Percentiles rank a stretch among this genome's conserved stretches.
phyloP scores from a whole-genome alignment of 2,797 vertebrate species.

The Eleutherodactylus coqui region DNA sequence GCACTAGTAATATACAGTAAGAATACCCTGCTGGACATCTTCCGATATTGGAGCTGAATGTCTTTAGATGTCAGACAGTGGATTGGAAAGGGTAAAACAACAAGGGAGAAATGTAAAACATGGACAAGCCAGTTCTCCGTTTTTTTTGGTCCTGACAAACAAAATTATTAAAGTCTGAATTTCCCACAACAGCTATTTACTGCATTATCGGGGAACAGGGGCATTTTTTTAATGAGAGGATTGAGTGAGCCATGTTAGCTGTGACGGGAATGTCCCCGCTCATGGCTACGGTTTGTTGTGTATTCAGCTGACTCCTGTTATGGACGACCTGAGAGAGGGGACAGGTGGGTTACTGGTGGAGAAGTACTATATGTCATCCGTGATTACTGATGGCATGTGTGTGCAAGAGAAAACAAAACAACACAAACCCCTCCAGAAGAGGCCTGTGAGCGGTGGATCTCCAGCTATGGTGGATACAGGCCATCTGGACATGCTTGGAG shows the following conservation, averaged over 20 bases:
- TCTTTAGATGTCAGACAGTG: no score
- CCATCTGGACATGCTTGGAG: background rate
- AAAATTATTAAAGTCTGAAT: background rate
- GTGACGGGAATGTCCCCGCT: background rate
- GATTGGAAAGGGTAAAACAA: no score
- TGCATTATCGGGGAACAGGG: background rate
- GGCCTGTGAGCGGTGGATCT: background rate
- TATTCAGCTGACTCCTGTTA: constrained; percentile 36
- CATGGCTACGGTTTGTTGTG: background rate
- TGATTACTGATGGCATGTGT: background rate
- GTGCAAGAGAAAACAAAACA: background rate
- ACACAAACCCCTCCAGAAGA: background rate
- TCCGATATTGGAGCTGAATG: no score
- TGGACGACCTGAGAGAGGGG: background rate
- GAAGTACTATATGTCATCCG: background rate
- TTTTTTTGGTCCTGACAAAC: background rate
- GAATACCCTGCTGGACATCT: no score
- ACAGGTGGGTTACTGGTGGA: background rate
- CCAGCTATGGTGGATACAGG: background rate
- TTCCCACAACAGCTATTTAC: background rate
- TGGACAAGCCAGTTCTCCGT: background rate
- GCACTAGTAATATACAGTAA: no score
- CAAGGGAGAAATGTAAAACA: background rate
- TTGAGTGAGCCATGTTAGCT: background rate
- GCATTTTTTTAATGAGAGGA: background rate